phyloP scores from a whole-genome alignment of 1,140 invertebrate genomes.

The Drosophila ananassae region DNA sequence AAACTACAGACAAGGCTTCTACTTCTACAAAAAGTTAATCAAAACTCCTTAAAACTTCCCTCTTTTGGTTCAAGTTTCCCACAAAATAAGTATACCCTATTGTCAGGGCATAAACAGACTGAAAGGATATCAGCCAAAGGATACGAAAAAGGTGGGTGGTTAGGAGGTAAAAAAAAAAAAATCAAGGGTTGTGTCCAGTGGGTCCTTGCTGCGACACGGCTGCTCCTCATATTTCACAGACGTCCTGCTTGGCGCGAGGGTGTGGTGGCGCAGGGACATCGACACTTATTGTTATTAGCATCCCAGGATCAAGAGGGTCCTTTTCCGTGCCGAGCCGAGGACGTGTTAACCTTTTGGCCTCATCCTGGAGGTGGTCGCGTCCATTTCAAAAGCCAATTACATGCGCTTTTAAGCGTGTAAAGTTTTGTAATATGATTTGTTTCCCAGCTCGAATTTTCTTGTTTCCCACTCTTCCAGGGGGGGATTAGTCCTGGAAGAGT shows the following conservation, averaged over 20 bases:
- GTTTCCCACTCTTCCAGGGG: neutral
- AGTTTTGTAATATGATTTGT: constrained; percentile 82
- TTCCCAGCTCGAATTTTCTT: constrained; percentile 52
- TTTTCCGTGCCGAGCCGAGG: constrained; percentile 1
- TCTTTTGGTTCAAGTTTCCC: neutral
- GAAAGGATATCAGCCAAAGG: neutral
- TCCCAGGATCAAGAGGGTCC: constrained; percentile 45
- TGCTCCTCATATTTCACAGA: constrained; percentile 75
- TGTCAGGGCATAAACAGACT: constrained; percentile 1
- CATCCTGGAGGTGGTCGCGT: constrained; percentile 14
- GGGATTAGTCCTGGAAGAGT: neutral
- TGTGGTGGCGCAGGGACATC: constrained; percentile 49
- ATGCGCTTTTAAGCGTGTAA: constrained; percentile 82
- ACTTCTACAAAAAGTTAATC: neutral
- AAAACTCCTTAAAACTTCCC: neutral
- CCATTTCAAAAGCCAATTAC: constrained; percentile 82
- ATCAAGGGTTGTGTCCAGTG: constrained; percentile 26
- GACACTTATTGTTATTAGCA: constrained; percentile 82
- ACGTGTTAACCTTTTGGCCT: constrained; percentile 70
- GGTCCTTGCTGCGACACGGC: constrained; percentile 26
- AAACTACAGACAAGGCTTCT: neutral
- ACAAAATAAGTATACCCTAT: neutral
- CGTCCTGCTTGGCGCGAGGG: constrained; percentile 32
- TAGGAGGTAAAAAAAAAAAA: neutral
- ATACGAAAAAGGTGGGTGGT: constrained; percentile 1